Evolutionary conservation across 2,797 vertebrate genomes (phyloP).

Genomic region (Pangasius larnaudii): DNA sequence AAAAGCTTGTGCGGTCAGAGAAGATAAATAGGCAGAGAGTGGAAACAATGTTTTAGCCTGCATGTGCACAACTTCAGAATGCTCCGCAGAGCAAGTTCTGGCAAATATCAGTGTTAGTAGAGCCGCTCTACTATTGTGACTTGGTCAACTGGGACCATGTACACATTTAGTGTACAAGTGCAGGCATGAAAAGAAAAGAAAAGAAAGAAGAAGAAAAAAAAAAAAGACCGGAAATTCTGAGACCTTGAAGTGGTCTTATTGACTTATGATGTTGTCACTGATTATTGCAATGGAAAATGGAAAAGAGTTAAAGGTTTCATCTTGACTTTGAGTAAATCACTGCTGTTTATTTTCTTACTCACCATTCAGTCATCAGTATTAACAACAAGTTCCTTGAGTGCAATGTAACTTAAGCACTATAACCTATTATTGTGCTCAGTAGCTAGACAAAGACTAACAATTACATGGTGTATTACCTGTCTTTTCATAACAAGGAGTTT

Average conservation of each 20-base stretch:
- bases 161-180: constrained; percentile 43
- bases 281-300: background rate
- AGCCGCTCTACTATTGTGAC: constrained; percentile 58
- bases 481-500: constrained; percentile 19
- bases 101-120: constrained; percentile 65
- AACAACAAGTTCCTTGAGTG: background rate
- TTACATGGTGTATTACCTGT: background rate
- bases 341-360: background rate
- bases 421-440: background rate
- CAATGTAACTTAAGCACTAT: constrained; percentile 4
- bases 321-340: background rate
- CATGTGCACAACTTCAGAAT: constrained; percentile 56
- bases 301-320: background rate
- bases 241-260: background rate
- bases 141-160: constrained; percentile 43
- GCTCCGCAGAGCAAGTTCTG: constrained; percentile 68
- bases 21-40: constrained; percentile 52
- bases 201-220: no score
- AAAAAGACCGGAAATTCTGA: background rate
- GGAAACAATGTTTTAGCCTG: constrained; percentile 62
- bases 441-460: background rate
- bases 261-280: background rate
- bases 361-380: background rate
- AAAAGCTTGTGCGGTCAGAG: constrained; percentile 40
- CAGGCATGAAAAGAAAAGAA: constrained; percentile 44